A percentile compares a stretch with the other conserved stretches of the same genome.
These are phyloP conservation scores for Oxycera nigricornis DNA, from an alignment of 2,888 invertebrate species.

Conservation along the genomic window DNA sequence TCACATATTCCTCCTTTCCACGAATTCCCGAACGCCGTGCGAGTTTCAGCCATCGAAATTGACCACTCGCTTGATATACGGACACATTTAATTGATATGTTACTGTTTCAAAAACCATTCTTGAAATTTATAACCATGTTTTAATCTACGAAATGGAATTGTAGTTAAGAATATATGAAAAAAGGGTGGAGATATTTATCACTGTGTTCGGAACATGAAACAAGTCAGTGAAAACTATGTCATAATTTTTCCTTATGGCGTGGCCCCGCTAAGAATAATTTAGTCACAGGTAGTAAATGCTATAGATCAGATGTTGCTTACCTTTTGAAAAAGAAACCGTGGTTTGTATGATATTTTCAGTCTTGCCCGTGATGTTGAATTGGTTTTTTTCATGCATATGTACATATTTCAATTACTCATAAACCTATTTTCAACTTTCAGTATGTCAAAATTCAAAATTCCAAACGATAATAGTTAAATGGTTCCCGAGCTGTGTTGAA, in stretches of 20 bases:
- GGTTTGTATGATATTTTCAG: background rate
- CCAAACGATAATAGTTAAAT: too few species aligned
- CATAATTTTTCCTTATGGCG: slow-evolving; percentile 1
- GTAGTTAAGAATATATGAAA: slow-evolving; percentile 19
- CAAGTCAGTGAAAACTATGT: background rate
- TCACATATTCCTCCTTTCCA: too few species aligned
- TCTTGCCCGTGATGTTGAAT: background rate
- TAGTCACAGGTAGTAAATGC: background rate
- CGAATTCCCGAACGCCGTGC: too few species aligned
- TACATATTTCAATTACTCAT: too few species aligned
- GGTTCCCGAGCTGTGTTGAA: background rate
- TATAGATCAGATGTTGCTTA: too few species aligned
- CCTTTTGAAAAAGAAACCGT: too few species aligned
- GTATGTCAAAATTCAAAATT: too few species aligned
- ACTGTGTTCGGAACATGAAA: slow-evolving; percentile 4
- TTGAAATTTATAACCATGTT: slow-evolving; percentile 34
- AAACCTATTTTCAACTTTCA: too few species aligned
- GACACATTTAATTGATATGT: slow-evolving; percentile 39
- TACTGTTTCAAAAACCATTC: slow-evolving; percentile 23
- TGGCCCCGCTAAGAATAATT: background rate
- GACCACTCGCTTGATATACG: too few species aligned
- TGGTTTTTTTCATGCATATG: too few species aligned
- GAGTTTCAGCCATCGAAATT: too few species aligned
- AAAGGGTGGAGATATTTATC: slow-evolving; percentile 14
- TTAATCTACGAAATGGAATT: slow-evolving; percentile 36